Evolutionary conservation across 2,888 invertebrate genomes (phyloP), one percentile per base, ranked within the genome.

Genomic region (Anorthoa munda): DNA sequence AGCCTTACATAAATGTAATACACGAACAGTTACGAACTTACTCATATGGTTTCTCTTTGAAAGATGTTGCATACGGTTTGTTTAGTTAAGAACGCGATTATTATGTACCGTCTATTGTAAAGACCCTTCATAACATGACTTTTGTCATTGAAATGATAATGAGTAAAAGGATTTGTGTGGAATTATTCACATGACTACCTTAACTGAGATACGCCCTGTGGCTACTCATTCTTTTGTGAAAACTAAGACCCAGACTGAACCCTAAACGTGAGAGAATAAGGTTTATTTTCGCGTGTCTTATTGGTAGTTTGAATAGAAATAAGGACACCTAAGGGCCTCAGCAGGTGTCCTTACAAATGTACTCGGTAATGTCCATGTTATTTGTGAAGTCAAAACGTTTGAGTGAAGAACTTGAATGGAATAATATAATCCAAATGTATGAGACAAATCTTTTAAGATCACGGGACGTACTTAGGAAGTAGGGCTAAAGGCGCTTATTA

Each of bases 91-190:
- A 85, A 82, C 78, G 71, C 77, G 80, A 86, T 86, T 89, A 89
- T 86, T 86, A 87, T 84, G 75, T 85, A 74, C 78, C 65, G 26
- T 53, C 88, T 82, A 90, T 94, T 95, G 92, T 95, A 73, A 67
- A 75, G 77, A 82, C 93, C 95, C 94, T 91, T 93, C 85, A 88
- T 83, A 91, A 92, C 89, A 92, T 93, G 93, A 95, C 93, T 95
- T 94, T 93, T 95, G 93, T 95, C 94, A 95, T 95, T 95, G 88
- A 95, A 96, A 96, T 96, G 96, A 96, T 95, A 96, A 96, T 95
- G 91, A 91, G 89, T 92, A 92, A 94, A 95, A 95, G 94, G 95
- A 95, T 95, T 96, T 94, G 92, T 95, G 91, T 90, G 88, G 92
- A 94, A 91, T 94, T 93, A 94, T 95, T 95, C 95, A 95, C 94